Evolutionary conservation across 1,140 invertebrate species (phyloP).

Genomic region (Olivierus martensii): DNA sequence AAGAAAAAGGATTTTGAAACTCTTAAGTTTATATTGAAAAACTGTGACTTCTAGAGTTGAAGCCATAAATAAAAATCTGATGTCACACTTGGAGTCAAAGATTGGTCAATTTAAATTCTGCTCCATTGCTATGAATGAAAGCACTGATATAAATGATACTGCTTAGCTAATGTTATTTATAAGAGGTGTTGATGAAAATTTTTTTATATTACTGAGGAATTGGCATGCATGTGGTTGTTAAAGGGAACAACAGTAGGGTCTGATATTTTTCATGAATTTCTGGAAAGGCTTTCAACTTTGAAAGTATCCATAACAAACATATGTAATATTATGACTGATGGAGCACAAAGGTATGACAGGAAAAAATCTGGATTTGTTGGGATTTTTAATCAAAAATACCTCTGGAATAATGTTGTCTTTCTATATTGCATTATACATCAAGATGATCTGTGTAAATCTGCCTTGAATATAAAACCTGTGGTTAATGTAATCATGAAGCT

Average conservation of each 20-base stretch:
- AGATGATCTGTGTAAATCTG: conserved; percentile 12
- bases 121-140: conserved; percentile 2
- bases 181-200: conserved; percentile 8
- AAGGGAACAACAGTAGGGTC: conserved; percentile 3
- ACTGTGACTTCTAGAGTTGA: not conserved
- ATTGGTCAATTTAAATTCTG: not conserved
- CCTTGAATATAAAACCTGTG: conserved; percentile 10
- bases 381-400: conserved; percentile 8
- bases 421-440: conserved; percentile 10
- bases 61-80: conserved; percentile 1
- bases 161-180: conserved; percentile 2
- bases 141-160: conserved; percentile 6
- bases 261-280: conserved; percentile 6
- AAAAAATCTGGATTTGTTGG: conserved; percentile 7
- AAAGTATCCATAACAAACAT: conserved; percentile 1
- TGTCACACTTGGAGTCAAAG: not conserved
- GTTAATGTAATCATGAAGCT: conserved; percentile 4
- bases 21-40: conserved; percentile 5
- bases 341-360: conserved; percentile 3
- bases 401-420: conserved; percentile 1
- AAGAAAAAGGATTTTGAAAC: not conserved
- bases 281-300: conserved; percentile 1
- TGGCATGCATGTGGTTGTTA: conserved; percentile 1
- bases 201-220: conserved; percentile 6
- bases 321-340: conserved; percentile 2